These are phyloP conservation scores for Sweltsa coloradensis DNA, from an alignment of 1,140 invertebrate genomes.

Conservation along the genomic window DNA sequence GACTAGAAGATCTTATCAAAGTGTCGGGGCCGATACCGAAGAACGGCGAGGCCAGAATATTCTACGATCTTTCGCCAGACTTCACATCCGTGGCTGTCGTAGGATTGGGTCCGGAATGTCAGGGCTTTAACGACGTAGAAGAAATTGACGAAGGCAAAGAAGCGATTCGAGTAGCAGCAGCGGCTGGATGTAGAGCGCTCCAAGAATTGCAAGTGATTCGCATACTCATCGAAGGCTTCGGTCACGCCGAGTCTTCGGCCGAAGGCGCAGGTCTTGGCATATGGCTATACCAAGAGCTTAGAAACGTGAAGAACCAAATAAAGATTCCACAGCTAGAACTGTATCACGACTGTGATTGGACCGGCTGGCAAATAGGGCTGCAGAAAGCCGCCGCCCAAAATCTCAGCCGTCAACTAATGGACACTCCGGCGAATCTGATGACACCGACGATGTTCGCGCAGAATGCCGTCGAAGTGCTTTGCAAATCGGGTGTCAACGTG, in stretches of 20 bases:
- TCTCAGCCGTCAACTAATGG: slow-evolving; percentile 43
- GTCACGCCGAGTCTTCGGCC: slow-evolving; percentile 36
- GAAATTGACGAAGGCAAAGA: slow-evolving; percentile 34
- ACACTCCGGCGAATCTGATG: slow-evolving; percentile 49
- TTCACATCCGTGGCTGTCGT: slow-evolving; percentile 32
- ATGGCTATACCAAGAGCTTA: slow-evolving; percentile 39
- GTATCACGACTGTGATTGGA: slow-evolving; percentile 27
- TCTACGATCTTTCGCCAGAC: slow-evolving; percentile 29
- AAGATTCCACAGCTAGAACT: slow-evolving; percentile 17
- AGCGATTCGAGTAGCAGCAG: slow-evolving; percentile 33
- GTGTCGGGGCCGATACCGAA: slow-evolving; percentile 29
- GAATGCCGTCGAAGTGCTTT: slow-evolving; percentile 31
- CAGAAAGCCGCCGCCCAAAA: slow-evolving; percentile 47
- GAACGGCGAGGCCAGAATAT: slow-evolving; percentile 29
- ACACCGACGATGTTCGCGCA: slow-evolving; percentile 46
- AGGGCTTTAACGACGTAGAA: slow-evolving; percentile 30
- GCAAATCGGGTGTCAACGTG: slow-evolving; percentile 33
- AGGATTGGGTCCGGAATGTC: slow-evolving; percentile 33
- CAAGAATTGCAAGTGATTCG: slow-evolving; percentile 27
- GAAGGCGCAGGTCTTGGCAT: slow-evolving; percentile 34
- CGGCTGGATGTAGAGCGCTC: slow-evolving; percentile 29
- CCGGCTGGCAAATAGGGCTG: slow-evolving; percentile 40
- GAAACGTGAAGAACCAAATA: slow-evolving; percentile 30
- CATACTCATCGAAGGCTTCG: slow-evolving; percentile 37
- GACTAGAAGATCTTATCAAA: slow-evolving; percentile 17